A percentile compares a stretch with the other conserved stretches of the same genome.
These are phyloP conservation scores for Thunnus thynnus DNA, from an alignment of 2,113 vertebrate genomes.

Conservation along the genomic window DNA sequence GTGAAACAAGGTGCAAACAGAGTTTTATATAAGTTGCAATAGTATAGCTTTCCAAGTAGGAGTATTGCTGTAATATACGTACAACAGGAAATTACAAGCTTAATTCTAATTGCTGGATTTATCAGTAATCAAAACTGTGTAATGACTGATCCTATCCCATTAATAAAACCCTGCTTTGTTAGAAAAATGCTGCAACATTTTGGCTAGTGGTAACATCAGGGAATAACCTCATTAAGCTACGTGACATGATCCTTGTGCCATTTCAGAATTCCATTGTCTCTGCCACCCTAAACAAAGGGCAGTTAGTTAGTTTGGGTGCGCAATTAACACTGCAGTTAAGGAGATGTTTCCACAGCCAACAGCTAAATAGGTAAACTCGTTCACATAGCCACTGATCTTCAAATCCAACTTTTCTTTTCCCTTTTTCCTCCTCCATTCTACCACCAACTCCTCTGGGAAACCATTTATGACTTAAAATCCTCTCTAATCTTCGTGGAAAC, in stretches of 20 bases:
- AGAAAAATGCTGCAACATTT: conserved; percentile 31
- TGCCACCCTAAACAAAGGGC: conserved; percentile 21
- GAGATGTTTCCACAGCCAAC: conserved; percentile 43
- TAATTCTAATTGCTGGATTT: conserved; percentile 32
- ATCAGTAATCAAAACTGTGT: conserved; percentile 33
- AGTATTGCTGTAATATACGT: conserved; percentile 26
- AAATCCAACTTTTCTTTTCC: conserved; percentile 63
- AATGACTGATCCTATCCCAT: conserved; percentile 39
- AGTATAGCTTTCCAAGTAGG: neutral
- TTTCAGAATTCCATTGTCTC: conserved; percentile 30
- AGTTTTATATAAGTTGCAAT: conserved; percentile 1
- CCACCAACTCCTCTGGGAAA: conserved; percentile 61
- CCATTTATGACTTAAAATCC: conserved; percentile 77
- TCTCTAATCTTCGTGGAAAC: conserved; percentile 82
- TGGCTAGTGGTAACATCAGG: conserved; percentile 13
- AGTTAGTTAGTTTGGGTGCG: conserved; percentile 43
- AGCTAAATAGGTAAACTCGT: conserved; percentile 71
- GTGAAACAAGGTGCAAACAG: conserved; percentile 7
- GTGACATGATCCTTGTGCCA: conserved; percentile 20
- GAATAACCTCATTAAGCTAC: conserved; percentile 37
- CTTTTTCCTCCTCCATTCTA: conserved; percentile 27
- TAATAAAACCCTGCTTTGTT: conserved; percentile 49
- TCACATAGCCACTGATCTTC: conserved; percentile 63
- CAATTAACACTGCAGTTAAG: conserved; percentile 53
- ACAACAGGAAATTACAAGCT: conserved; percentile 32